These are phyloP conservation scores for Chrysotoxum bicinctum DNA, from an alignment of 2,888 invertebrate species.

Conservation along the genomic window DNA sequence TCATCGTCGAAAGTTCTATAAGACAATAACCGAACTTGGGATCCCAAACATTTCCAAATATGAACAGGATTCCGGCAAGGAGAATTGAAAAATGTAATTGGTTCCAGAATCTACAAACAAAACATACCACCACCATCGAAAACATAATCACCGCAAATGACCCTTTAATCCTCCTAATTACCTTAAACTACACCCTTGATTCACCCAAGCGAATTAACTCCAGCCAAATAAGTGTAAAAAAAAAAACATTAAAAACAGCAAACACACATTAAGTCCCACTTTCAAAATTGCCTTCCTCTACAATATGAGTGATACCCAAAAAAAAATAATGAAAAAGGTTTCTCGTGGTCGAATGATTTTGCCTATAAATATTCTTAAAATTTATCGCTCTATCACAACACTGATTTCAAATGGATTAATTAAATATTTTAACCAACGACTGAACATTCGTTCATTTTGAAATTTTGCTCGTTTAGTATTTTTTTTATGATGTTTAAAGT, in stretches of 20 bases:
- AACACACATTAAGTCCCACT: conserved; percentile 35
- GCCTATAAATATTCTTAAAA: background rate
- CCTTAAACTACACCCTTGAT: background rate
- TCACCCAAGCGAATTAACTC: background rate
- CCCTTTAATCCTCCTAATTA: background rate
- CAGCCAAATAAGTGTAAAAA: background rate
- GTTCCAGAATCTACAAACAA: background rate
- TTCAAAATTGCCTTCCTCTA: conserved; percentile 25
- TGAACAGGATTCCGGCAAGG: too few relatives aligned
- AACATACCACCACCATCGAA: background rate
- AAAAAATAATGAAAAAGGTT: background rate
- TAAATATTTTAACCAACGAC: too few relatives aligned
- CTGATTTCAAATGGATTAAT: too few relatives aligned
- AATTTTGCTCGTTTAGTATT: too few relatives aligned
- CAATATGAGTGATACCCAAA: background rate
- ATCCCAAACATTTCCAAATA: too few relatives aligned
- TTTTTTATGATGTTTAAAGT: too few relatives aligned
- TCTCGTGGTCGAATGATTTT: background rate
- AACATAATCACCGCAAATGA: background rate
- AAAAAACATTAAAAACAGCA: background rate
- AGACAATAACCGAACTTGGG: too few relatives aligned
- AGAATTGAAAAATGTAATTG: too few relatives aligned
- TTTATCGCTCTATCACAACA: background rate
- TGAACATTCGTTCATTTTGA: too few relatives aligned
- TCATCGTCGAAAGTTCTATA: too few relatives aligned